Evolutionary conservation across 2,888 invertebrate genomes (phyloP), one percentile per base, ranked within the genome.

Genomic region (Podotricha telesiphe): DNA sequence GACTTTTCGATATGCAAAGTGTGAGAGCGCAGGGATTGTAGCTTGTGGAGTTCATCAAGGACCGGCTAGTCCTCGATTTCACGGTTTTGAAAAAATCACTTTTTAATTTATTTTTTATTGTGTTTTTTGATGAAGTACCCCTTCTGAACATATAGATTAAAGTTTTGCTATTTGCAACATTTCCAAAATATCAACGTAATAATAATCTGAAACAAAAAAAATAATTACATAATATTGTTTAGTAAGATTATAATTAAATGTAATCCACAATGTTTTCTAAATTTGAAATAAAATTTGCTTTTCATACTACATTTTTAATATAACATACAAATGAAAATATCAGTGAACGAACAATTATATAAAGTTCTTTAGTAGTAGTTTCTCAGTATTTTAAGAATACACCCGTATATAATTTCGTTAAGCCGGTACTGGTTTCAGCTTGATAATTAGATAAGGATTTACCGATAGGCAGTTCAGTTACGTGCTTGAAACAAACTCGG

Each of bases 11-110:
- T 77, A 89, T 88, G 77, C 86, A 88, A 86, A 91, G 89, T 80
- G 88, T 91, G 75, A 91, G 87, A 82, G 90, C 87, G 86, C 87
- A 88, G 81, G 89, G 91, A 86, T 91, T 90, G 87, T 88, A 85
- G 76, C 86, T 90, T 91, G 87, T 87, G 87, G 92, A 84, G 89
- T 88, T 90, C 93, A 93, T 93, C 91, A 93, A 93, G 92, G 92
- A 92, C 93, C 86, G 88, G 87, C 87, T 87, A 88, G 92, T 92
- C 92, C 93, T 89, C 91, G 92, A 91, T 90, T 80, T 85, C 86
- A 87, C 84, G 78, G 83, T 86, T 82, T 87, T 81, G 77, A 89
- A 90, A 88, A 85, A 84, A 75, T 79, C 91, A 91, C 91, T 92
- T 89, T 92, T 82, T 76, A 82, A 79, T 73, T 83, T 87, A 75